Conservation (phyloP, 2,888 invertebrate species). For the Sialis lutaria region DNA sequence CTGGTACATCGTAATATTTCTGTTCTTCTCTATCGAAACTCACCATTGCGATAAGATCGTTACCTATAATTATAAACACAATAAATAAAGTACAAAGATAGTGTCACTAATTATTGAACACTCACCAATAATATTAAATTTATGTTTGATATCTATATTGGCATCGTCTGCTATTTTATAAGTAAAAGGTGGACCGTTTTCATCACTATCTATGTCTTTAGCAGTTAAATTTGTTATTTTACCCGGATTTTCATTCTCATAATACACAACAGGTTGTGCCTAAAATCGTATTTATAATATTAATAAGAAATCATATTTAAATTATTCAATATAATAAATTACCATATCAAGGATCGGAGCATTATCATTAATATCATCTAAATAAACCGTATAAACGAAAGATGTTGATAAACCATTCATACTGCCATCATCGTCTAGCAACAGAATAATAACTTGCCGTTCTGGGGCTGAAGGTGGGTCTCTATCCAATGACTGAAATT, state of each 20-base stretch:
- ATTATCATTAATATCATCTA: conserved; percentile 86
- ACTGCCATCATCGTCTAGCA: conserved; percentile 57
- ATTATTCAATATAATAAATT: conserved; percentile 21
- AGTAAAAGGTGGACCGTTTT: conserved; percentile 75
- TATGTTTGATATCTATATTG: conserved; percentile 45
- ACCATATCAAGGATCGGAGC: conserved; percentile 70
- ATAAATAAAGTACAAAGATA: not conserved
- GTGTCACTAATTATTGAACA: conserved; percentile 4
- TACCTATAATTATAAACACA: conserved; percentile 22
- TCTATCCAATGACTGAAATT: conserved; percentile 55
- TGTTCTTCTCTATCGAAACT: conserved; percentile 74
- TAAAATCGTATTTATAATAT: conserved; percentile 12
- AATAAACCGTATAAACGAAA: conserved; percentile 44
- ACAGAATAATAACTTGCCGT: conserved; percentile 59
- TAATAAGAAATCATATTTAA: not conserved
- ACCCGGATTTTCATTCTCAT: conserved; percentile 57
- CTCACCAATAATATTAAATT: conserved; percentile 52
- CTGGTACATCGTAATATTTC: conserved; percentile 77
- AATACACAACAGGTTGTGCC: conserved; percentile 68
- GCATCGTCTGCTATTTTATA: conserved; percentile 50
- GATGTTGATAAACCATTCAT: conserved; percentile 44
- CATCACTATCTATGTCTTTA: conserved; percentile 62
- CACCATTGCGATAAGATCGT: conserved; percentile 51
- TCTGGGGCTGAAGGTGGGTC: conserved; percentile 69
- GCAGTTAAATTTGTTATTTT: conserved; percentile 51